phyloP scores from a whole-genome alignment of 2,797 vertebrate genomes.

The Cuniculus paca region DNA sequence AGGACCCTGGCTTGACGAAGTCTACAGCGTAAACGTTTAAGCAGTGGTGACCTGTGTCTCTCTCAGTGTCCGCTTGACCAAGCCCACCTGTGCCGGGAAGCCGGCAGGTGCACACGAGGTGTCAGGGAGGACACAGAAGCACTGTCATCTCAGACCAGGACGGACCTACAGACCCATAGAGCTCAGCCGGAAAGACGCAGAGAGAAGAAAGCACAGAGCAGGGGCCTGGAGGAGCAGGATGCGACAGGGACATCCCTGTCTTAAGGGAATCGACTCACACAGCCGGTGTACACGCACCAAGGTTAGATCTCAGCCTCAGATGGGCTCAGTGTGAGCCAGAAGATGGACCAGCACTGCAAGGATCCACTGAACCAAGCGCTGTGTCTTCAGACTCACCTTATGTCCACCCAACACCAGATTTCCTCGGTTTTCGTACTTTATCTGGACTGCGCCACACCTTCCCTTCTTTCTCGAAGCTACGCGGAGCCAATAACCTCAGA shows the following conservation, averaged over 20 bases:
- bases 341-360: not conserved
- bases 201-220: not conserved
- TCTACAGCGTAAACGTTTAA: not conserved
- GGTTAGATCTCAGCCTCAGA: not conserved
- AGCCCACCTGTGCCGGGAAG: not conserved
- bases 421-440: not conserved
- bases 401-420: not conserved
- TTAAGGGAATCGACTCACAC: rapidly evolving
- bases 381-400: not conserved
- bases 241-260: not conserved
- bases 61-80: not conserved
- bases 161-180: not conserved
- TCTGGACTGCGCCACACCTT: not conserved
- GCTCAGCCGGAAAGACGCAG: not conserved
- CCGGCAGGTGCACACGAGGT: not conserved
- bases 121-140: not conserved
- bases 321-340: not conserved
- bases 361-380: not conserved
- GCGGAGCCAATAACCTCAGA: not conserved
- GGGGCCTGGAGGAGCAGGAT: not conserved
- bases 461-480: not conserved
- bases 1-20: not conserved
- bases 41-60: not conserved
- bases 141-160: not conserved
- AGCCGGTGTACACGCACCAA: no score